A percentile compares a stretch with the other conserved stretches of the same genome.
Evolutionary conservation across 2,888 invertebrate species (phyloP).

Genomic region (Clepsis dumicolana): DNA sequence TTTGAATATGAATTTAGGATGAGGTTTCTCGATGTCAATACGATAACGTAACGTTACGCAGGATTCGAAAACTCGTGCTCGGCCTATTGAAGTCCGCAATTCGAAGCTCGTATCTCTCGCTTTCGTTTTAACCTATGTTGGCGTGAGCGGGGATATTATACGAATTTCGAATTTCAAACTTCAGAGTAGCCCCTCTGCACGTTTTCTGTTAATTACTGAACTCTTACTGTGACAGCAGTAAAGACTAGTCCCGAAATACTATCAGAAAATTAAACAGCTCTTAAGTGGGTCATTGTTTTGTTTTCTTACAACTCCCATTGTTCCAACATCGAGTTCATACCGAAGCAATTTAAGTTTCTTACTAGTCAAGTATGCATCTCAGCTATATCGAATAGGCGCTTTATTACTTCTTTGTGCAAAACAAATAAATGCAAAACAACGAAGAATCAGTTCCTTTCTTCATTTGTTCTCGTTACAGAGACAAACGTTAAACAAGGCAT

Average conservation of each 20-base stretch:
- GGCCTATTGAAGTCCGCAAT: too few relatives aligned
- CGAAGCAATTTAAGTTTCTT: conserved; percentile 6
- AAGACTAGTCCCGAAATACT: neutral
- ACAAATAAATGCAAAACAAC: conserved; percentile 6
- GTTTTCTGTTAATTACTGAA: neutral
- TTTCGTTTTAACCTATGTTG: too few relatives aligned
- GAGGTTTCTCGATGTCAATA: too few relatives aligned
- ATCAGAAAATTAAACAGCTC: neutral
- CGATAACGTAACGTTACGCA: too few relatives aligned
- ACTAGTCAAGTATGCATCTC: neutral
- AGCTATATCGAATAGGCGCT: neutral
- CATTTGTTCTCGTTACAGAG: neutral
- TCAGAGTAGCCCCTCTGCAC: too few relatives aligned
- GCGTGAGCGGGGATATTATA: too few relatives aligned
- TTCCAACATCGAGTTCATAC: neutral
- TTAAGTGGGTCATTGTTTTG: neutral
- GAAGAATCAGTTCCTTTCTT: neutral
- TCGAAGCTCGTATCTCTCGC: too few relatives aligned
- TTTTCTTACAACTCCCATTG: conserved; percentile 11
- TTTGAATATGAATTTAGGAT: too few relatives aligned
- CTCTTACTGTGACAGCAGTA: neutral
- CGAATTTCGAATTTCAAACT: too few relatives aligned
- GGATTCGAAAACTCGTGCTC: too few relatives aligned
- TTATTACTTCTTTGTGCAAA: conserved; percentile 1
- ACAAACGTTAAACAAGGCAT: conserved; percentile 2